These are phyloP conservation scores for Oreotragus oreotragus DNA, from an alignment of 2,113 vertebrate species.

Conservation along the genomic window DNA sequence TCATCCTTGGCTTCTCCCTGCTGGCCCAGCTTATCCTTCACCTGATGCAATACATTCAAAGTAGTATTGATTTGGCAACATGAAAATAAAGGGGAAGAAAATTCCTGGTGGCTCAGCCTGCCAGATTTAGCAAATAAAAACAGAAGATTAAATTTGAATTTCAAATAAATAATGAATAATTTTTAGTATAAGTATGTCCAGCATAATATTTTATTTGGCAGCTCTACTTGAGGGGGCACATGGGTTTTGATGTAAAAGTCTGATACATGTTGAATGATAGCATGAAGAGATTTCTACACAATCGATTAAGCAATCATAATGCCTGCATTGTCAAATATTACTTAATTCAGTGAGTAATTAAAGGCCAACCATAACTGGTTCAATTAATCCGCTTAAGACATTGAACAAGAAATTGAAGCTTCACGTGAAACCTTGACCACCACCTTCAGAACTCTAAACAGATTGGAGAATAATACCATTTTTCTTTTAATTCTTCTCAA, in stretches of 20 bases:
- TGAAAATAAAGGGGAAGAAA: neutral
- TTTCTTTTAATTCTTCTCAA: neutral
- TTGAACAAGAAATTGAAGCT: neutral
- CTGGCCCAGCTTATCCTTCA: neutral
- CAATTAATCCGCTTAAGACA: neutral
- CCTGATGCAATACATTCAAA: neutral
- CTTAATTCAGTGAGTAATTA: constrained; percentile 25
- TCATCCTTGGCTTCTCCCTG: neutral
- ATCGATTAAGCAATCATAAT: neutral
- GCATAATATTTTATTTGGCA: neutral
- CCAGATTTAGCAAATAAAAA: neutral
- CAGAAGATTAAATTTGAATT: neutral
- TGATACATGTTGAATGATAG: neutral
- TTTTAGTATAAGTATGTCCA: neutral
- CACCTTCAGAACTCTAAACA: neutral
- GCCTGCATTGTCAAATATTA: neutral
- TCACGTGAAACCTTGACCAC: neutral
- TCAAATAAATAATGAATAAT: neutral
- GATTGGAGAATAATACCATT: neutral
- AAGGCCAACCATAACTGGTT: neutral
- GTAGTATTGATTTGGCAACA: neutral
- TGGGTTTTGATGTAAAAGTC: neutral
- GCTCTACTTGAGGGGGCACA: accelerated
- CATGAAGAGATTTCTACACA: neutral
- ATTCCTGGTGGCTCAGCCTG: neutral